Conservation (phyloP, 2,797 vertebrate species). For the Girardinus metallicus region DNA sequence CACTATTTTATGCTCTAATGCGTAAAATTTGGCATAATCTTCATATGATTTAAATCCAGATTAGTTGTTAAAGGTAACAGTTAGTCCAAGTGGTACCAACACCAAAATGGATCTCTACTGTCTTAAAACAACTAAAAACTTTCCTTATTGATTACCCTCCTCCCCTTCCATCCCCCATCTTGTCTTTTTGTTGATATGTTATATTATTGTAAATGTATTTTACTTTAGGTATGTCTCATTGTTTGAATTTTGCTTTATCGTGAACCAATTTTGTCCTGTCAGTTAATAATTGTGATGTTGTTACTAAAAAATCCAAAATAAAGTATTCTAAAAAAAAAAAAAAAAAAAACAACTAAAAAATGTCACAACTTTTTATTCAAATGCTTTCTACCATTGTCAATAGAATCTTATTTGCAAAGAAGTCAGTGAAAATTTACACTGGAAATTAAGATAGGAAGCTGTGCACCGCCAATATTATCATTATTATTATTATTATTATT, state of each 20-base stretch:
- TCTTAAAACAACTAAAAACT: not conserved
- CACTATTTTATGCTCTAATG: not conserved
- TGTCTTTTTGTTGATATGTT: no score
- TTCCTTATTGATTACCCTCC: no score
- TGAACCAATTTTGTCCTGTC: no score
- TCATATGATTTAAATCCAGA: not conserved
- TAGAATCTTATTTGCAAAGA: not conserved
- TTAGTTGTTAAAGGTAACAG: not conserved
- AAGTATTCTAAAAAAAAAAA: no score
- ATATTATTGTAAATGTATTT: no score
- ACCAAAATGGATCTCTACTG: not conserved
- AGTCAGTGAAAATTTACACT: not conserved
- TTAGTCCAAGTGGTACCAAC: not conserved
- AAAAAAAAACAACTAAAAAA: not conserved
- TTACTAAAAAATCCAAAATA: no score
- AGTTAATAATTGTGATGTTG: no score
- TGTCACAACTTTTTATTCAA: not conserved
- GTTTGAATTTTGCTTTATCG: no score
- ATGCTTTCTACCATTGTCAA: not conserved
- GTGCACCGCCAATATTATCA: not conserved
- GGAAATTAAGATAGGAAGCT: not conserved
- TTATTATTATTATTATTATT: not conserved
- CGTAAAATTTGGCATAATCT: not conserved
- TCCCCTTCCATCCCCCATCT: no score
- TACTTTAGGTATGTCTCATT: no score